These are phyloP conservation scores for Amblyornis subalaris DNA, from an alignment of 2,113 vertebrate species.

Conservation along the genomic window DNA sequence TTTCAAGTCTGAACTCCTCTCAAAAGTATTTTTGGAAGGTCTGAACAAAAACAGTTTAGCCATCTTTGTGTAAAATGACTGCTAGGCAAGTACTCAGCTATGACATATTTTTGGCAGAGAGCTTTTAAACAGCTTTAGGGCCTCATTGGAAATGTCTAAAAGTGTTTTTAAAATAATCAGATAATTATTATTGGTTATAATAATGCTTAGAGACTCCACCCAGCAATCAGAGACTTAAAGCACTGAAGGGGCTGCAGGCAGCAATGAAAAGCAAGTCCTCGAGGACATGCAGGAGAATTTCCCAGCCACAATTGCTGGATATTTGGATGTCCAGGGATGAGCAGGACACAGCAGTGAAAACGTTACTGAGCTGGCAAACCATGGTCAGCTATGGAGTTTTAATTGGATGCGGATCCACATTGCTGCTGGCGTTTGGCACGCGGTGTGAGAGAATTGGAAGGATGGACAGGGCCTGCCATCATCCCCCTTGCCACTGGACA, in stretches of 20 bases:
- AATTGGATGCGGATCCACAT: accelerated
- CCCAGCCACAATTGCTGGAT: background rate
- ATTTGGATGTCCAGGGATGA: background rate
- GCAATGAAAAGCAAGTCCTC: background rate
- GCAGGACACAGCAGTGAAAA: background rate
- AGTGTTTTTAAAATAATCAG: background rate
- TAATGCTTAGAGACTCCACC: background rate
- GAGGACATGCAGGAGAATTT: background rate
- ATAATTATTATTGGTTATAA: background rate
- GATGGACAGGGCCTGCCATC: background rate
- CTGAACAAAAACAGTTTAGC: slow-evolving; percentile 33
- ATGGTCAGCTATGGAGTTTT: background rate
- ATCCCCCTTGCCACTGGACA: too few relatives aligned
- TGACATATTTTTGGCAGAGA: slow-evolving; percentile 47
- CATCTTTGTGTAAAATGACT: background rate
- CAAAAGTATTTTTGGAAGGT: slow-evolving; percentile 44
- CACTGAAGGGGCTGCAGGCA: background rate
- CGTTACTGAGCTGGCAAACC: background rate
- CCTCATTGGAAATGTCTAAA: background rate
- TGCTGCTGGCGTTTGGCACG: background rate
- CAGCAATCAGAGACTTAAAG: background rate
- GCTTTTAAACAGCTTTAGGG: background rate
- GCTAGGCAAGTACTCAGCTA: background rate
- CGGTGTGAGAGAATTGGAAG: background rate
- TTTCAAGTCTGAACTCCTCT: slow-evolving; percentile 5